A percentile compares a stretch with the other conserved stretches of the same genome.
These are phyloP conservation scores for Phylloscopus trochilus DNA, from an alignment of 2,113 vertebrate genomes.

Conservation along the genomic window DNA sequence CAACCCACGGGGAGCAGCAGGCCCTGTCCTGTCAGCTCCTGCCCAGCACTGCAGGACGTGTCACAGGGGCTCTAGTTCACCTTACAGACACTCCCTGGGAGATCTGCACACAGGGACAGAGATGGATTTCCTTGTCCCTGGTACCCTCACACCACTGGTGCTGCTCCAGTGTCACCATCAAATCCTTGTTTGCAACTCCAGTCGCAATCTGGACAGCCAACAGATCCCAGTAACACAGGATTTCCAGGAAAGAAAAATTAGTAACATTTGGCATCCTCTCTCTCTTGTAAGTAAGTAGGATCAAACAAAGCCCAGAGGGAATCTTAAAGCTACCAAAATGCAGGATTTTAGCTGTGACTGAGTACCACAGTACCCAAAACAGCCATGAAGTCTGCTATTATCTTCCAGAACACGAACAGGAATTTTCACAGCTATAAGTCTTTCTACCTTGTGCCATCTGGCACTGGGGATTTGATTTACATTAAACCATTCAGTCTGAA, in stretches of 20 bases:
- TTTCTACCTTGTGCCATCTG: neutral
- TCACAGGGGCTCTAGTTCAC: neutral
- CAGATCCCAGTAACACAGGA: neutral
- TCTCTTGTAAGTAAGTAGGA: neutral
- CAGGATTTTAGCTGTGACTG: neutral
- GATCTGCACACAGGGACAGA: fast-evolving
- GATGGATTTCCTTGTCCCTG: neutral
- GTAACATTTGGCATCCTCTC: neutral
- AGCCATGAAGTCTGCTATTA: neutral
- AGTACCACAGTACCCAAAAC: neutral
- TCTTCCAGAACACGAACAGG: neutral
- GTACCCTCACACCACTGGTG: neutral
- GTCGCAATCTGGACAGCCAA: fast-evolving
- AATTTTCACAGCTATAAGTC: neutral
- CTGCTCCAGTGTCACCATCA: neutral
- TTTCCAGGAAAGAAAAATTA: neutral
- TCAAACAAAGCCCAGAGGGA: neutral
- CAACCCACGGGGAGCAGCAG: fast-evolving
- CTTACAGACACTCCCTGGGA: neutral
- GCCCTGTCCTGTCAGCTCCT: neutral
- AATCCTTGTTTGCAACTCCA: neutral
- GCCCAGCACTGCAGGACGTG: neutral
- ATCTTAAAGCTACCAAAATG: neutral
- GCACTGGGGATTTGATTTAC: neutral
- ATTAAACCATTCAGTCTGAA: neutral